Conservation (phyloP, 2,113 vertebrate genomes). For the Globicephala melas region DNA sequence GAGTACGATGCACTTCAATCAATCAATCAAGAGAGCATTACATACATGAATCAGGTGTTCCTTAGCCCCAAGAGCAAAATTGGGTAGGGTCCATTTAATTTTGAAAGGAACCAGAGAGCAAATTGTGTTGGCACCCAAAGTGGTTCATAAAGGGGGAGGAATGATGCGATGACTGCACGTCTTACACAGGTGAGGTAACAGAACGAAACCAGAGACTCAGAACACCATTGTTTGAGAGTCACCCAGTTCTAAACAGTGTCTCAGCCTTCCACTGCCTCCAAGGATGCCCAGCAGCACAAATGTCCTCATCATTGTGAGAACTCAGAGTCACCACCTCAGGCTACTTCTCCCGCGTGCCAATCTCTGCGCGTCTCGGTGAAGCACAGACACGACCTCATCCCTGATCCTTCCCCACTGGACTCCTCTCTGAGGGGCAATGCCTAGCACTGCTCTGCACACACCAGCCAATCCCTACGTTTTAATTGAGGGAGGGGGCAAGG, state of each 20-base stretch:
- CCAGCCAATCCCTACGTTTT: neutral
- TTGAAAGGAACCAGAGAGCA: neutral
- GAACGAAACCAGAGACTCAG: neutral
- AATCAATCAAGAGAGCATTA: no score
- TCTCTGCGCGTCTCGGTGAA: neutral
- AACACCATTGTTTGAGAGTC: neutral
- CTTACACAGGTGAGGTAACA: neutral
- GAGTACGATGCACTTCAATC: no score
- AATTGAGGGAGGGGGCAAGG: neutral
- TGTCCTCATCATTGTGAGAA: neutral
- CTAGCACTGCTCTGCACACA: neutral
- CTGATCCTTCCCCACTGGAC: neutral
- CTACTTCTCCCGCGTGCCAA: rapidly evolving
- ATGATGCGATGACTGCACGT: neutral
- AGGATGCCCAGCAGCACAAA: neutral
- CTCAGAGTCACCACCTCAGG: no score
- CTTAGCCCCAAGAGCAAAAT: neutral
- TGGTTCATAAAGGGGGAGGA: neutral
- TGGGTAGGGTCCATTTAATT: neutral
- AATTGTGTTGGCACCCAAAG: neutral
- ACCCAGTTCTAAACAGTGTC: neutral
- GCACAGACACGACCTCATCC: neutral
- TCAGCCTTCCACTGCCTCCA: neutral
- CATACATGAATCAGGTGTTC: neutral
- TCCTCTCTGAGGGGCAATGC: neutral